Evolutionary conservation across 2,113 vertebrate species (phyloP).

Genomic region (Epinephelus fuscoguttatus): DNA sequence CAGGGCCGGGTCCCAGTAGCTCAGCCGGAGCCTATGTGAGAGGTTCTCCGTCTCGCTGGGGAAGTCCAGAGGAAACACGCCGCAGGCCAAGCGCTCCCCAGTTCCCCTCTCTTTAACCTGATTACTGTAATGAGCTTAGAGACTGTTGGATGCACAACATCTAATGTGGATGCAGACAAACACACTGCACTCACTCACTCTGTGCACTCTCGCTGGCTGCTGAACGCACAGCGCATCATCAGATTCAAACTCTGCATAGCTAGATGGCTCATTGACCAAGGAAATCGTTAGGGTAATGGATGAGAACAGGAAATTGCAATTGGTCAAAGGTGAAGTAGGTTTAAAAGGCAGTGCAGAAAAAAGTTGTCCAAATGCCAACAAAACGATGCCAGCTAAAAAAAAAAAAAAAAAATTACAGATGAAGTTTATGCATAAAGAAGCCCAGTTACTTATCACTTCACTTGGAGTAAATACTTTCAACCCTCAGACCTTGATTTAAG

Average conservation of each 20-base stretch:
- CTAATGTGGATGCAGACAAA: conserved; percentile 68
- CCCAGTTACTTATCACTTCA: not conserved
- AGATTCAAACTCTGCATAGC: conserved; percentile 36
- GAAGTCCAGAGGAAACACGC: conserved; percentile 69
- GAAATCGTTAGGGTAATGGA: conserved; percentile 38
- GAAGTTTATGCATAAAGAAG: not conserved
- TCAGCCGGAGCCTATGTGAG: conserved; percentile 55
- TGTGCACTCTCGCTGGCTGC: conserved; percentile 40
- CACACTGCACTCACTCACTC: conserved; percentile 43
- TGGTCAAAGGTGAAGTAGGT: conserved; percentile 38
- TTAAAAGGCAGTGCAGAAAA: not conserved
- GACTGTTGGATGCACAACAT: conserved; percentile 68
- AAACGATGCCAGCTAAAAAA: not conserved
- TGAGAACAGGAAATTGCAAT: conserved; percentile 28
- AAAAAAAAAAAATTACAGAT: not conserved
- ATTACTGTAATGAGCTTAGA: conserved; percentile 84
- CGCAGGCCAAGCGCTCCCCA: conserved; percentile 63
- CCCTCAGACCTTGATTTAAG: not conserved
- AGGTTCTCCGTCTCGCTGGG: conserved; percentile 65
- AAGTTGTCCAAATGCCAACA: conserved; percentile 17
- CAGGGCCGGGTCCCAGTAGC: conserved; percentile 50
- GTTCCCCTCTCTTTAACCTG: conserved; percentile 80
- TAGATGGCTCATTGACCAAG: conserved; percentile 44
- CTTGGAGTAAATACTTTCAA: not conserved
- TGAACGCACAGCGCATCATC: conserved; percentile 50